These are phyloP conservation scores for Sphaerophoria taeniata DNA, from an alignment of 2,888 invertebrate genomes.

Conservation along the genomic window DNA sequence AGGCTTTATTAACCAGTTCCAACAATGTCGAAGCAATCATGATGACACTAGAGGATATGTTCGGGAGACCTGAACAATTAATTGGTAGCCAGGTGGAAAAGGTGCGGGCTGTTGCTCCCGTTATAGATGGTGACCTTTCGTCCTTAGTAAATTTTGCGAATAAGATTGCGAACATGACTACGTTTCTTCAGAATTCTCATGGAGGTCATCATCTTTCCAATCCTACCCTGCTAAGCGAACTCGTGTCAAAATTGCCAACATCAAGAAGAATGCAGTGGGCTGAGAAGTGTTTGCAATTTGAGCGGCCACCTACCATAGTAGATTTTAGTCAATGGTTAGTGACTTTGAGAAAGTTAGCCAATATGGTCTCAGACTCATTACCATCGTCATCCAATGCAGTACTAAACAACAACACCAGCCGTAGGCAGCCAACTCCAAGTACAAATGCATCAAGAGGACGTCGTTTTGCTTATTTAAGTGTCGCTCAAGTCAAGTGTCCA, in stretches of 20 bases:
- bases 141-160: slow-evolving; percentile 3
- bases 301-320: too few relatives aligned
- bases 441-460: slow-evolving; percentile 1
- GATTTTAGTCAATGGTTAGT: too few relatives aligned
- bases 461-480: background rate
- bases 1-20: too few relatives aligned
- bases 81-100: slow-evolving; percentile 1
- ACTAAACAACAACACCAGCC: slow-evolving; percentile 2
- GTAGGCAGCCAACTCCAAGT: background rate
- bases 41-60: too few relatives aligned
- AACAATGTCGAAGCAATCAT: too few relatives aligned
- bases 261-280: too few relatives aligned
- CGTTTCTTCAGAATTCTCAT: background rate
- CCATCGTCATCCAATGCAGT: background rate
- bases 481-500: background rate
- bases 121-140: background rate
- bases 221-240: too few relatives aligned
- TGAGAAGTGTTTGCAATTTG: too few relatives aligned
- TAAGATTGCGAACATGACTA: slow-evolving; percentile 6
- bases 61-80: slow-evolving; percentile 1
- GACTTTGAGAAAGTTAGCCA: too few relatives aligned
- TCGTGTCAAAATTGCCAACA: too few relatives aligned
- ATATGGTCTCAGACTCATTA: too few relatives aligned
- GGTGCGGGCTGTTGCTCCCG: slow-evolving; percentile 14
- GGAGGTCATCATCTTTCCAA: background rate